These are phyloP conservation scores for Pteruthius melanotis DNA, from an alignment of 2,113 vertebrate species.

Conservation along the genomic window DNA sequence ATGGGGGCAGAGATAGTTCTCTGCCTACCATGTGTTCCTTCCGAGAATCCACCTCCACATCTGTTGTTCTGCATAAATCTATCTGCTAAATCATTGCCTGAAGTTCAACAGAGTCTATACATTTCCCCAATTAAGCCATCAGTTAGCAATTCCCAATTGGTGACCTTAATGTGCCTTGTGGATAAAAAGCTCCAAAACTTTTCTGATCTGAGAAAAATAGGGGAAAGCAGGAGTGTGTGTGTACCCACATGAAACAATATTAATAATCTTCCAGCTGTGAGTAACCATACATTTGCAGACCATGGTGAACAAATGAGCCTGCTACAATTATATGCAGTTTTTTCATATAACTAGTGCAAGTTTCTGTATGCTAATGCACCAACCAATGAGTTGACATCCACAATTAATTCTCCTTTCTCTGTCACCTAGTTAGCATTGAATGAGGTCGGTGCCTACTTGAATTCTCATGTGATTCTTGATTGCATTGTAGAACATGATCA, in stretches of 20 bases:
- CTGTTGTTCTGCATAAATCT: conserved; percentile 58
- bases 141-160: conserved; percentile 45
- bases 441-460: conserved; percentile 27
- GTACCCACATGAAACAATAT: not conserved
- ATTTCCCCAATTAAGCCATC: conserved; percentile 66
- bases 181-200: conserved; percentile 32
- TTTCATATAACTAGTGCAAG: not conserved
- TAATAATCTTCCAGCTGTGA: not conserved
- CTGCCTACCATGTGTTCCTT: conserved; percentile 18
- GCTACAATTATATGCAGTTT: not conserved
- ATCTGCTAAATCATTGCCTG: conserved; percentile 55
- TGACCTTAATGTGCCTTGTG: conserved; percentile 11
- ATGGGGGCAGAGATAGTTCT: conserved; percentile 13
- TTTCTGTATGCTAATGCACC: conserved; percentile 49
- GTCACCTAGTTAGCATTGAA: conserved; percentile 66
- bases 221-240: not conserved
- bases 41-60: conserved; percentile 52
- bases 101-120: conserved; percentile 56
- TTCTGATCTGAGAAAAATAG: conserved; percentile 2
- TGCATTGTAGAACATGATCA: conserved; percentile 77
- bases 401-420: conserved; percentile 67
- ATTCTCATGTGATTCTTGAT: conserved; percentile 77
- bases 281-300: not conserved
- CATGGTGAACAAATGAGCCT: not conserved
- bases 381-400: conserved; percentile 25